A percentile compares a stretch with the other conserved stretches of the same genome.
phyloP scores from a whole-genome alignment of 1,140 invertebrate species.

The Ceratosolen solmsi region DNA sequence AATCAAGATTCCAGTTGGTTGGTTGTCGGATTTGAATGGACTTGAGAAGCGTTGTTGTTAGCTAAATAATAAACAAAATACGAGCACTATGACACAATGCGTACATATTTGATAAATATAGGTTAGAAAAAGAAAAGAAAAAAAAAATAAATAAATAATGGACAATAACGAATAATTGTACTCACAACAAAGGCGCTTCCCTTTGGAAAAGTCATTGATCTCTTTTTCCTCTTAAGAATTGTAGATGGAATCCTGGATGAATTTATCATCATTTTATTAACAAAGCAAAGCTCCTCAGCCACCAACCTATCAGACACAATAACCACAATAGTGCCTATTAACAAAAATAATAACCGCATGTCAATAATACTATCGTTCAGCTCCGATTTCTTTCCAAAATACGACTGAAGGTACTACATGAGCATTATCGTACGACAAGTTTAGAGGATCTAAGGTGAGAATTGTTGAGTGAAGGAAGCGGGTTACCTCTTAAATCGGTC shows the following conservation, averaged over 20 bases:
- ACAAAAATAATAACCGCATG: neutral
- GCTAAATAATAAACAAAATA: neutral
- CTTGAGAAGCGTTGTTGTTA: slow-evolving; percentile 63
- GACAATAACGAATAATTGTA: slow-evolving; percentile 38
- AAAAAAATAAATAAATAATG: neutral
- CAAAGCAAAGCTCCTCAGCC: neutral
- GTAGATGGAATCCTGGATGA: neutral
- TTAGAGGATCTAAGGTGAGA: neutral
- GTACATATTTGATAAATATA: too few species aligned
- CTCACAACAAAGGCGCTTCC: slow-evolving; percentile 76
- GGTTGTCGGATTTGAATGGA: slow-evolving; percentile 63
- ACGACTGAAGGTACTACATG: neutral
- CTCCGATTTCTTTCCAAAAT: neutral
- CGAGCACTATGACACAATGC: too few species aligned
- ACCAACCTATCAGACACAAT: neutral
- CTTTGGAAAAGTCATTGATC: slow-evolving; percentile 76
- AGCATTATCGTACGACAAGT: neutral
- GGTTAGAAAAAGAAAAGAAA: neutral
- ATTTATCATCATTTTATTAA: neutral
- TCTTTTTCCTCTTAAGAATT: slow-evolving; percentile 63
- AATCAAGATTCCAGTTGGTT: slow-evolving; percentile 63
- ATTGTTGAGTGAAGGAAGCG: neutral
- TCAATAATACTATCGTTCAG: neutral
- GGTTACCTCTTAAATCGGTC: neutral
- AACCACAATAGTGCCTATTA: neutral